Percentiles rank a stretch among this genome's conserved stretches.
Conservation (phyloP, 2,113 vertebrate genomes). For the Pycnonotus jocosus region DNA sequence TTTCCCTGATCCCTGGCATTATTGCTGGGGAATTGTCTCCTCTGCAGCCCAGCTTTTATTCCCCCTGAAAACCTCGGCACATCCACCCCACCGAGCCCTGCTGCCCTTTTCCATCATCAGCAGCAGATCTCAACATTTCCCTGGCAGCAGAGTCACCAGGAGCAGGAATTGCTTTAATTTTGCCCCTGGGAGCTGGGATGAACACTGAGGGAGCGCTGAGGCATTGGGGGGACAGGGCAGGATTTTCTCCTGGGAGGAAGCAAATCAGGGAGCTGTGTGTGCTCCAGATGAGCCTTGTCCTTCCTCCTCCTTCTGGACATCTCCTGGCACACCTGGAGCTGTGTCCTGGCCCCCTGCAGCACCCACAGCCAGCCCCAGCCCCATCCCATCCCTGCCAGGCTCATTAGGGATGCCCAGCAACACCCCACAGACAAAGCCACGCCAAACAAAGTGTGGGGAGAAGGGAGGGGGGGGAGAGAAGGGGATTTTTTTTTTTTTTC, state of each 20-base stretch:
- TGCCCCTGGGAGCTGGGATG: constrained; percentile 29
- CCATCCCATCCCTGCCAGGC: constrained; percentile 37
- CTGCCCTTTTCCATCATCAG: not conserved
- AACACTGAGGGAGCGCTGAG: constrained; percentile 45
- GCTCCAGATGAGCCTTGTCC: not conserved
- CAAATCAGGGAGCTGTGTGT: not conserved
- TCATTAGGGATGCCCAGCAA: constrained; percentile 81
- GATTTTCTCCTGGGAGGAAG: not conserved
- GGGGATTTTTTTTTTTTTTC: not conserved
- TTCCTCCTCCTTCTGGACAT: not conserved
- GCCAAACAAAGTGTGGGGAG: constrained; percentile 74
- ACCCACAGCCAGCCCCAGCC: not conserved
- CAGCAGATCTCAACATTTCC: constrained; percentile 53
- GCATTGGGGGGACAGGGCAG: not conserved
- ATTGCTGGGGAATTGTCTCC: constrained; percentile 45
- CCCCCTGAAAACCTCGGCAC: not conserved
- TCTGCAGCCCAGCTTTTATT: constrained; percentile 51
- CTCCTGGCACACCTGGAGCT: constrained; percentile 33
- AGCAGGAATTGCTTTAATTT: constrained; percentile 63
- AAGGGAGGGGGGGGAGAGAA: constrained; percentile 44
- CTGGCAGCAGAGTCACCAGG: constrained; percentile 50
- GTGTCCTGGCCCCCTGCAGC: not conserved
- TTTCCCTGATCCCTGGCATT: constrained; percentile 42
- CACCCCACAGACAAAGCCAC: constrained; percentile 72
- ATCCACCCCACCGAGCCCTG: not conserved